phyloP scores from a whole-genome alignment of 1,140 invertebrate species.

The Bombus superbus region DNA sequence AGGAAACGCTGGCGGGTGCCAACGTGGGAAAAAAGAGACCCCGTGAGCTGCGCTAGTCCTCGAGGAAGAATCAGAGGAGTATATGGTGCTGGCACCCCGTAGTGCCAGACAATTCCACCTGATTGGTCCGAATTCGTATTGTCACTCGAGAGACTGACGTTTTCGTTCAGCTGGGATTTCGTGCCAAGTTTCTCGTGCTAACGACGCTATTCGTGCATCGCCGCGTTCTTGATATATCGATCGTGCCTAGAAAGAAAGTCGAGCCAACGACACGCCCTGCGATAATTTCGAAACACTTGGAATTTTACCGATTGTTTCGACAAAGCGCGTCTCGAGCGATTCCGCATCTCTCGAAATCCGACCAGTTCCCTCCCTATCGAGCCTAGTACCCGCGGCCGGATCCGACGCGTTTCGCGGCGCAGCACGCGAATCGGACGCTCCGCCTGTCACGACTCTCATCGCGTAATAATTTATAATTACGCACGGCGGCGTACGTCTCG shows the following conservation, averaged over 20 bases:
- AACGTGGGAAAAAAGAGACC: conserved; percentile 71
- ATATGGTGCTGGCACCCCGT: conserved; percentile 67
- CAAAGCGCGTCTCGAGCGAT: background rate
- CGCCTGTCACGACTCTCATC: no score
- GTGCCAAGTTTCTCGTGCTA: conserved; percentile 63
- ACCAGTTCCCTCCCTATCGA: no score
- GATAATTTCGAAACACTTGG: conserved; percentile 39
- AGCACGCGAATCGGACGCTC: no score
- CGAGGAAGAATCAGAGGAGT: conserved; percentile 51
- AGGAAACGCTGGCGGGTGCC: conserved; percentile 51
- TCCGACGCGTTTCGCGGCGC: no score
- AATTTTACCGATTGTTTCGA: background rate
- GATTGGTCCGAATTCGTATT: conserved; percentile 78
- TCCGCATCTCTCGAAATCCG: background rate
- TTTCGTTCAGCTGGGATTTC: conserved; percentile 66
- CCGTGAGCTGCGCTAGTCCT: conserved; percentile 11
- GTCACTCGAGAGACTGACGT: conserved; percentile 62
- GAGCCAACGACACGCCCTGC: conserved; percentile 28
- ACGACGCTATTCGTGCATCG: conserved; percentile 69
- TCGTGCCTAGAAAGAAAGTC: conserved; percentile 44
- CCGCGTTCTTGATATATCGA: conserved; percentile 65
- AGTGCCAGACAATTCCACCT: conserved; percentile 78
- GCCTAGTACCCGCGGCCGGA: no score
- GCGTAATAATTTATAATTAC: no score
- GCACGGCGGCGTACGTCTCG: no score